Evolutionary conservation across 2,113 vertebrate species (phyloP).

Genomic region (Kobus ellipsiprymnus): DNA sequence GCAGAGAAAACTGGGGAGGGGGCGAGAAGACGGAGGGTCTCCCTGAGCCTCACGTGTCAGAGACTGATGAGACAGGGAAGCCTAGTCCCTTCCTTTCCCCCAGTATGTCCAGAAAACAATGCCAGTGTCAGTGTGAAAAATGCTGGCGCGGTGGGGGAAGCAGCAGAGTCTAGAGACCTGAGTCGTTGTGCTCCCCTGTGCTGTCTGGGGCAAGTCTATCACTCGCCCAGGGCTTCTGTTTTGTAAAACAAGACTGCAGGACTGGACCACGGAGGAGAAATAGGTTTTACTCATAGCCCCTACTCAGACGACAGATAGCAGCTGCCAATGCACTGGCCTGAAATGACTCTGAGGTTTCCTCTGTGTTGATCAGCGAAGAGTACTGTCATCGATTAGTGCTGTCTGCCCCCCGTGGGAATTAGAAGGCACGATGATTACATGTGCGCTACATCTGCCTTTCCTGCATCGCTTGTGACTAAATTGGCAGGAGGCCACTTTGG

Average conservation of each 20-base stretch:
- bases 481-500: neutral
- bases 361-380: neutral
- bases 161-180: neutral
- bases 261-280: neutral
- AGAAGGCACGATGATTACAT: neutral
- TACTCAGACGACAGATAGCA: neutral
- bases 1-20: neutral
- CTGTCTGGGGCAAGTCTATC: neutral
- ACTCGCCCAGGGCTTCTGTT: neutral
- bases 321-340: neutral
- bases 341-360: neutral
- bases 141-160: neutral
- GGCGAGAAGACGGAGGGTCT: neutral
- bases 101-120: neutral
- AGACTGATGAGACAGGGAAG: neutral
- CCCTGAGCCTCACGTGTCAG: no score
- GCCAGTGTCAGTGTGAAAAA: neutral
- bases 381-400: neutral
- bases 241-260: neutral
- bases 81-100: neutral
- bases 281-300: neutral
- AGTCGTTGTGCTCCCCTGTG: neutral
- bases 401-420: neutral
- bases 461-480: neutral
- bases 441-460: neutral